Base-by-base conservation (phyloP, 2,113 vertebrate species). In the Megaptera novaeangliae region DNA sequence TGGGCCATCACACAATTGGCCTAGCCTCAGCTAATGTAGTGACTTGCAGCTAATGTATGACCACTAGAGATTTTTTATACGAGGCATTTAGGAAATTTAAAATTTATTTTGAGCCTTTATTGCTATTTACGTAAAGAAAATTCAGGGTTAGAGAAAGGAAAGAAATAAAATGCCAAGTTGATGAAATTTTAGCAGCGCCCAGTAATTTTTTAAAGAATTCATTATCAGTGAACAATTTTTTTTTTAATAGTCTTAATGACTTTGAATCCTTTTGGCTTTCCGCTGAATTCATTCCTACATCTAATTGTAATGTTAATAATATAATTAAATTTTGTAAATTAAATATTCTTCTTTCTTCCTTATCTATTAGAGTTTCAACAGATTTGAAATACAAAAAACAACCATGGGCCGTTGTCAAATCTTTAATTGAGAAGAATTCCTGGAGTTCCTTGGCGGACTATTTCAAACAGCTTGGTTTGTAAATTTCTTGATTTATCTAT, bases 351-450 rank as follows among this genome's bases (percentile, higher is more conserved):
- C 74, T 77, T 90, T 95, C 34, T 8, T 9, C 97, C 93, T 93
- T 95, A 55, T 88, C 93, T 80, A 95, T 57, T 97, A 99, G 99
- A 98, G 98, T 99, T 93, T 99, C 99, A 74, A 99, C 99, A 18
- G 99, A 99, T 97, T 98, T 99, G 91, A 99, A 99, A 94, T 99
- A 99, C 95, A 99, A 98, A 97, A 99, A 99, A 98, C 99, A 99
- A 83, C 99, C 99, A 0, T 99, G 99, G 99, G 99, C 99, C 36
- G 98, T 99, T 97, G 93, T 99, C 85, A 99, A 99, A 98, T 99
- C 99, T 92, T 99, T 99, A 97, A 99, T 99, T 2, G 99, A 99
- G 94, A 99, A 99, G 98, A 99, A 99, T 98, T 99, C 99, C n/a
- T 99, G 99, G 99, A 99, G 99, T 84, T 99, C 99, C 49, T 98